phyloP scores from a whole-genome alignment of 1,140 invertebrate genomes.

The Zaprionus tsacasi region DNA sequence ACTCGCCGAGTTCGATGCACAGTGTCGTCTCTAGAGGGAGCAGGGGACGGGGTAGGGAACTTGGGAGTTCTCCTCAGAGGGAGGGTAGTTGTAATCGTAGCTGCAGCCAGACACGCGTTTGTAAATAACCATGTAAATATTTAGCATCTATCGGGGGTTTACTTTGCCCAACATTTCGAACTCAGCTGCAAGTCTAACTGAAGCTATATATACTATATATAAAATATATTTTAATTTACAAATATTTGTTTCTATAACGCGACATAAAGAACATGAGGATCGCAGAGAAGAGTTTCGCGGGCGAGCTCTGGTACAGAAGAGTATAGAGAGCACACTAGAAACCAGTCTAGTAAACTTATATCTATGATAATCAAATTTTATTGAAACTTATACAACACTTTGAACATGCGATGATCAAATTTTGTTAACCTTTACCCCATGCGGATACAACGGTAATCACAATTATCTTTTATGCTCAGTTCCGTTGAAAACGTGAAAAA shows the following conservation, averaged over 20 bases:
- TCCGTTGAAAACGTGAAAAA: not conserved
- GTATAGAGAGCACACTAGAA: not conserved
- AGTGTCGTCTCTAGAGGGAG: conserved; percentile 57
- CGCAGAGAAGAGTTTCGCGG: conserved; percentile 19
- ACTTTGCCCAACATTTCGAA: not conserved
- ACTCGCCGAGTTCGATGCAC: conserved; percentile 71
- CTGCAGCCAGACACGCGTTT: not conserved
- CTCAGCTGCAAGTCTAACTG: conserved; percentile 15
- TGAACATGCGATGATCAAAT: not conserved
- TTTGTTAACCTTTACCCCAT: not conserved
- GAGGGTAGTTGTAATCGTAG: conserved; percentile 43
- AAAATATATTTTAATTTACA: not conserved
- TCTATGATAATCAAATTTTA: not conserved
- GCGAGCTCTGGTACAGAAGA: conserved; percentile 25
- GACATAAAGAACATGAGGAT: not conserved
- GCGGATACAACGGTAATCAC: not conserved
- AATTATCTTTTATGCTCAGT: conserved; percentile 10
- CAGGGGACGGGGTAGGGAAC: not conserved
- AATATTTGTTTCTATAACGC: not conserved
- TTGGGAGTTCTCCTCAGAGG: not conserved
- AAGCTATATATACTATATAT: conserved; percentile 23
- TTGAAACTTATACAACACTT: conserved; percentile 2
- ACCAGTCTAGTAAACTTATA: not conserved
- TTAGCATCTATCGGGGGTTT: not conserved
- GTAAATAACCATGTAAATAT: conserved; percentile 42